Base-by-base conservation (phyloP, 1,140 invertebrate genomes). In the Neuroterus valhalla region DNA sequence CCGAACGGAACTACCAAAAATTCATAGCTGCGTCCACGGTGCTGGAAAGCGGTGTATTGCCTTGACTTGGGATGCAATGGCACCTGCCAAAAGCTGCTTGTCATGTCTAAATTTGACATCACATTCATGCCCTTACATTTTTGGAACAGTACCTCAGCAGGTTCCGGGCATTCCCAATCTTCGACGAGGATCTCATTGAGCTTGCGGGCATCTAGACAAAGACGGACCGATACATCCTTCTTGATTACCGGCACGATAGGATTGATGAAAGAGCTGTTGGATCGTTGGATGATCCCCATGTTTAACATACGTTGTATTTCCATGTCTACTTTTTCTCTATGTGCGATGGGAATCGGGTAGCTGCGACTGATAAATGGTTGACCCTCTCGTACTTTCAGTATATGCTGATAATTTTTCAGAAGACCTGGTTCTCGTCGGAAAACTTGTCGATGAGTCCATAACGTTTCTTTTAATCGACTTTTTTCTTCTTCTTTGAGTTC, bases 121-220 rank as follows among this genome's bases (percentile, higher is more conserved):
- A 77, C 23, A 4, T 43, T 73, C 12, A 77, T 72, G 0, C 21
- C 14, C 5, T 66, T 5, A 43, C 71, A 72, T 21, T 66, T 66
- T 23, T 72, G 52, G 14, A 66, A 66, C 21, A 66, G 5, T 10
- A 66, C 26, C n/a, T 12, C 62, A 2, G 15, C 15, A 1, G 62
- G 5, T 26, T 42, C 62, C 6, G 26, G 11, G 12, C 21, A 66
- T 66, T 86, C 84, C 2, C 76, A 67, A 23, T 87, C 85, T 5
- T 78, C 43, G 14, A 78, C 19, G 78, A 87, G 82, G 3, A 66
- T 62, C 10, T 75, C 66, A 70, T 87, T 87, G 26, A 87, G 52
- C 19, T 78, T 72, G n/a, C 86, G 23, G 0, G 85, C 85, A 75
- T 88, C 83, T 48, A 88, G 72, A 21, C 84, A 82, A 43, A 88